Evolutionary conservation across 1,140 invertebrate genomes (phyloP).

Genomic region (Pseudachorutes palmiensis): DNA sequence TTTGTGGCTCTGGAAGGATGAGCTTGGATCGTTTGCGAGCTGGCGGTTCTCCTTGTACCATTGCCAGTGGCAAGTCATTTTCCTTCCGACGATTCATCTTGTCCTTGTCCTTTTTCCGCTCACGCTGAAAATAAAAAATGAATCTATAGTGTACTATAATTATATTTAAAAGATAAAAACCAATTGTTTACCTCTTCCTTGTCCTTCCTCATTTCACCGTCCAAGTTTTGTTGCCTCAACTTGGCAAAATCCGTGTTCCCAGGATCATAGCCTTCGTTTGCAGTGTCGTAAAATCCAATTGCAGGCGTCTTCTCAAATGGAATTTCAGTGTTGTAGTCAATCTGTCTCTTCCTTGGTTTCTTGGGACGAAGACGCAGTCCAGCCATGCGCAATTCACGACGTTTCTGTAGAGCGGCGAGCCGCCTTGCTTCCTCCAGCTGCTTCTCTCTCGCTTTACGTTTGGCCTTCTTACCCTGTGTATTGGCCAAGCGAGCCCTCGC

Average conservation of each 20-base stretch:
- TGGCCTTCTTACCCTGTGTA: constrained; percentile 99
- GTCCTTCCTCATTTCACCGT: constrained; percentile 80
- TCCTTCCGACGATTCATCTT: constrained; percentile 91
- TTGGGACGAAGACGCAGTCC: constrained; percentile 78
- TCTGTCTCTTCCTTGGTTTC: constrained; percentile 69
- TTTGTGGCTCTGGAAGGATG: constrained; percentile 91
- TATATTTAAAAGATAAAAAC: neutral
- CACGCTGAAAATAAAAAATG: constrained; percentile 45
- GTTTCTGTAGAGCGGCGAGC: constrained; percentile 90
- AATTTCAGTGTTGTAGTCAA: constrained; percentile 97
- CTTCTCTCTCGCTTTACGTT: constrained; percentile 96
- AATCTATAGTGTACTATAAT: neutral
- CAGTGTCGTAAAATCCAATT: constrained; percentile 86
- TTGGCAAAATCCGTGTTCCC: constrained; percentile 79
- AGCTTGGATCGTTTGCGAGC: constrained; percentile 89
- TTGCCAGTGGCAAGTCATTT: constrained; percentile 86
- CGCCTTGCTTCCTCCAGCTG: constrained; percentile 95
- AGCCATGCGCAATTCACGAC: constrained; percentile 89
- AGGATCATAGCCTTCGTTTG: constrained; percentile 78
- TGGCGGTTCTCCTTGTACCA: constrained; percentile 83
- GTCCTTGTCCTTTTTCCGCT: constrained; percentile 80
- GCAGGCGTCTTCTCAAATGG: constrained; percentile 93
- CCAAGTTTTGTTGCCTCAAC: constrained; percentile 82
- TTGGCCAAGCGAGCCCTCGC: constrained; percentile 95
- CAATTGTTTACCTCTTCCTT: constrained; percentile 63